Evolutionary conservation across 2,113 vertebrate genomes (phyloP), one percentile per base, ranked within the genome.

Genomic region (Clupea harengus): DNA sequence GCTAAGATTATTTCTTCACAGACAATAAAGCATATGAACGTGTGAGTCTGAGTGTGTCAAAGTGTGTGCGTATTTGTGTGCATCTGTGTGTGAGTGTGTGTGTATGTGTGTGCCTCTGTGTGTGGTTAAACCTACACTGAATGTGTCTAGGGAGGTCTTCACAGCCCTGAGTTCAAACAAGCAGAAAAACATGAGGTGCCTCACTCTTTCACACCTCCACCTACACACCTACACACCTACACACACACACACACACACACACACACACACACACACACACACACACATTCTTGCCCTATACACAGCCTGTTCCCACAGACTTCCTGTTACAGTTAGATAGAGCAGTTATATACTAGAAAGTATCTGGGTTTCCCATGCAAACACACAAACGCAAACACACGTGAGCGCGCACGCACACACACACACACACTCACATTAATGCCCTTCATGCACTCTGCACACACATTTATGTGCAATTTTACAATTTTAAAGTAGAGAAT

Each of bases 261-360:
- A 39, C 28, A 75, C 28, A 75, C 67, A 57, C 28, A 32, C 25
- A 15, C 67, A 75, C 67, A 28, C 60, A 67, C 60, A 67, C 60
- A 75, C 67, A 39, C 67, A 75, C 8, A 32, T 32, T 39, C 28
- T 39, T 8, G 4, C 60, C 22, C 18, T 20, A 57, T 18, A 8
- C 57, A 67, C n/a, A 67, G 64, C 6, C 64, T 28, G 64, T 67
- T 67, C 2, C 20, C 54, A 60, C n/a, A 67, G 64, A 39, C 72
- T 78, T 78, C 72, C 72, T 78, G 72, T 39, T 78, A 78, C 72
- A 78, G 72, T 78, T 78, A 39, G 25, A 78, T 78, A 15, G 13
- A 39, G 32, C 28, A 4, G 72, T 78, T 78, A 78, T 39, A 44
- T 39, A 32, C 28, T 78, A 78, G 72, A 39, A 78, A 32, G 25